These are phyloP conservation scores for Hemiscyllium ocellatum DNA, from an alignment of 2,113 vertebrate genomes.

Conservation along the genomic window DNA sequence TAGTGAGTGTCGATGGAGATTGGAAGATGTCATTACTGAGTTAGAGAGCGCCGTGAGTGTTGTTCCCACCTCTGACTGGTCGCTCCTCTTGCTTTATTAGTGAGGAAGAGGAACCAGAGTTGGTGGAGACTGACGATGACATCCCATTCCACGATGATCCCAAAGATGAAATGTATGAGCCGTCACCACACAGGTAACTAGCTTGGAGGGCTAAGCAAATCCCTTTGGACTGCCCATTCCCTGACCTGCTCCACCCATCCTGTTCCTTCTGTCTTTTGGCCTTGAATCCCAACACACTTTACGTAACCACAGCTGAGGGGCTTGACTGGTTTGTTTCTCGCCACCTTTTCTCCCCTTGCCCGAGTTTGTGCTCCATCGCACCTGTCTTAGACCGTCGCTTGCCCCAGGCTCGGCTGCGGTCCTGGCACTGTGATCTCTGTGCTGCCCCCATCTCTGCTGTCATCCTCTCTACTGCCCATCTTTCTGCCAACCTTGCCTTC, in stretches of 20 bases:
- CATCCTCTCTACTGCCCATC: neutral
- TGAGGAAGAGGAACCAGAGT: constrained; percentile 59
- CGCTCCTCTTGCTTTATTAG: neutral
- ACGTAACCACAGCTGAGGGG: too few species aligned
- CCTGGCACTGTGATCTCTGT: neutral
- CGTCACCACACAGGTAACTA: constrained; percentile 70
- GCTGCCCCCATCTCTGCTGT: neutral
- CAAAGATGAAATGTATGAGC: constrained; percentile 71
- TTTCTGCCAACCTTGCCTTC: neutral
- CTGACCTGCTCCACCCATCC: too few species aligned
- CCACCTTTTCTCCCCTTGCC: too few species aligned
- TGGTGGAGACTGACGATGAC: constrained; percentile 71
- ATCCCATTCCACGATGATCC: constrained; percentile 75
- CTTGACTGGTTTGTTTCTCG: too few species aligned
- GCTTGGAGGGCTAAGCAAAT: neutral
- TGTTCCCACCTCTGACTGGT: constrained; percentile 17
- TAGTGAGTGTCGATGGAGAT: too few species aligned
- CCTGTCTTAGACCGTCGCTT: too few species aligned
- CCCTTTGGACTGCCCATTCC: neutral
- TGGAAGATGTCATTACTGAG: too few species aligned
- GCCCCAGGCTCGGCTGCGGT: too few species aligned
- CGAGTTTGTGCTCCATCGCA: too few species aligned
- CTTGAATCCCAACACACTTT: too few species aligned
- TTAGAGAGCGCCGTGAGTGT: neutral
- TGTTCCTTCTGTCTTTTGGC: too few species aligned